Conservation (phyloP, 2,113 vertebrate species). For the Tragelaphus scriptus region DNA sequence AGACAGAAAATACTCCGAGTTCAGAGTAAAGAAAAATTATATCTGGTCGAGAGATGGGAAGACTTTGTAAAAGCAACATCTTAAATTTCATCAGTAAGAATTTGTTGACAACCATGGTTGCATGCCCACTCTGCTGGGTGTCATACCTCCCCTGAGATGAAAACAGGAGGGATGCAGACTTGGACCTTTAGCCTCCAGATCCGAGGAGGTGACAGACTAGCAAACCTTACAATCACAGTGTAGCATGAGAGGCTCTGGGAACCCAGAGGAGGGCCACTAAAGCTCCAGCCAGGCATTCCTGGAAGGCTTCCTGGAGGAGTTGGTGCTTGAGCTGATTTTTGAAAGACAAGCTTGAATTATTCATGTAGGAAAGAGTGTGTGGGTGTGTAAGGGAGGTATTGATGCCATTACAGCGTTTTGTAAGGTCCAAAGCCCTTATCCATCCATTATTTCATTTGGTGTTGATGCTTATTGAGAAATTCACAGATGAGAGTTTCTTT, state of each 20-base stretch:
- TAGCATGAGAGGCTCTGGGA: neutral
- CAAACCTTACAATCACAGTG: neutral
- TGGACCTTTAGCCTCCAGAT: neutral
- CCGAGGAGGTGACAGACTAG: neutral
- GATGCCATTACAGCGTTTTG: neutral
- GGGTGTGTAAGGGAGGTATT: neutral
- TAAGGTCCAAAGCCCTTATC: neutral
- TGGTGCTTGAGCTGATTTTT: neutral
- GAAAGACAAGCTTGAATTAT: neutral
- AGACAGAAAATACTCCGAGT: neutral
- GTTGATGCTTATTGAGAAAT: neutral
- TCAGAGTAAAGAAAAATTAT: neutral
- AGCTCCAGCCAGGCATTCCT: neutral
- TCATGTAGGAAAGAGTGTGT: neutral
- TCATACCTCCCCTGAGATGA: neutral
- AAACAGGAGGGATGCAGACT: neutral
- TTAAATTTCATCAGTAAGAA: neutral
- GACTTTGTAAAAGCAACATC: neutral
- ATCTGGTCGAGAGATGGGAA: neutral
- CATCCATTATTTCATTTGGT: neutral
- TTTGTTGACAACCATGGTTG: neutral
- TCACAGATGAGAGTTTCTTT: neutral
- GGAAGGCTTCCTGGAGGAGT: neutral
- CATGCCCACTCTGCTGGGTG: rapidly evolving
- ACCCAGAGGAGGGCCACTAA: neutral